Percentiles rank a stretch among this genome's conserved stretches.
Evolutionary conservation across 2,888 invertebrate species (phyloP).

Genomic region (Hydroisotoma schaefferi): DNA sequence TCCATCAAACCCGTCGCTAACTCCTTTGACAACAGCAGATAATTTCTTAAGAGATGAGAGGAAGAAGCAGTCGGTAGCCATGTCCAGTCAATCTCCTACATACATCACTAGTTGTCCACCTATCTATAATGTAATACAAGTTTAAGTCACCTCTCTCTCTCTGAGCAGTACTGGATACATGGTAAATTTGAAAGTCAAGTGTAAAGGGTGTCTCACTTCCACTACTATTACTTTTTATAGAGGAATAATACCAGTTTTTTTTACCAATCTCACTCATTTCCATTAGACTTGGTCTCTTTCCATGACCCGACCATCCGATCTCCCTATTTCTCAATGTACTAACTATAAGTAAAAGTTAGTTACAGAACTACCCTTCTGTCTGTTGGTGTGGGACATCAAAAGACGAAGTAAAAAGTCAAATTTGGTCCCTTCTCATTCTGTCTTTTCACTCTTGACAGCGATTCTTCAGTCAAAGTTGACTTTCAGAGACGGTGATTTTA

Average conservation of each 20-base stretch:
- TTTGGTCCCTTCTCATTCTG: constrained; percentile 7
- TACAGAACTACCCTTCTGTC: too few relatives aligned
- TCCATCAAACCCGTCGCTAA: constrained; percentile 49
- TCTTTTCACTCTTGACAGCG: not conserved
- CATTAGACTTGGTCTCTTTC: constrained; percentile 1
- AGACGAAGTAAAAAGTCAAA: constrained; percentile 15
- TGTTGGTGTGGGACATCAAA: constrained; percentile 15
- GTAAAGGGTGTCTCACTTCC: too few relatives aligned
- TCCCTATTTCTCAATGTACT: too few relatives aligned
- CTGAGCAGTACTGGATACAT: too few relatives aligned
- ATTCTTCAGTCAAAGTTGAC: too few relatives aligned
- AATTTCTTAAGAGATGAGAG: constrained; percentile 7
- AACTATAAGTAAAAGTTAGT: too few relatives aligned
- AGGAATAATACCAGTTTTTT: constrained; percentile 12
- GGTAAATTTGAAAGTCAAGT: too few relatives aligned
- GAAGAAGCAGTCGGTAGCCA: constrained; percentile 15
- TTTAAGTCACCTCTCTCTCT: too few relatives aligned
- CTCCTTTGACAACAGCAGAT: constrained; percentile 46
- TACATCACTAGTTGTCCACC: constrained; percentile 13
- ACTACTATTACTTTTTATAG: too few relatives aligned
- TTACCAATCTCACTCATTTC: not conserved
- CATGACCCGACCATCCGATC: not conserved
- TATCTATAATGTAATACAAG: too few relatives aligned
- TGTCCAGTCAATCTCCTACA: constrained; percentile 14
- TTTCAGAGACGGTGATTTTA: too few relatives aligned